Evolutionary conservation across 2,113 vertebrate genomes (phyloP).

Genomic region (Riparia riparia): DNA sequence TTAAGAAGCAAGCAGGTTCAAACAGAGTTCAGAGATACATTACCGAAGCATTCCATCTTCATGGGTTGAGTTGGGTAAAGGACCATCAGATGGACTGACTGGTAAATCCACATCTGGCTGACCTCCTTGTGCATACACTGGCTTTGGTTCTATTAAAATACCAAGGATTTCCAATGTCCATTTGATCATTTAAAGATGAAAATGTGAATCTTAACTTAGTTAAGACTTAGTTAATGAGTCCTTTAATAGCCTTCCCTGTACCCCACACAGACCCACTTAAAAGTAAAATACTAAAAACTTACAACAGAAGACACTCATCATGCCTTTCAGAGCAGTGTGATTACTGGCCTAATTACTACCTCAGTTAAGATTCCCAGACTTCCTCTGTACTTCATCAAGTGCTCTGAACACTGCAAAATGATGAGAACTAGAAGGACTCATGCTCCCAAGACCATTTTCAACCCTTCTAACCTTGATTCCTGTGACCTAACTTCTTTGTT

Average conservation of each 20-base stretch:
- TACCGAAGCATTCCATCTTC: constrained; percentile 96
- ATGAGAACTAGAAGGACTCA: background rate
- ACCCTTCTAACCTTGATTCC: background rate
- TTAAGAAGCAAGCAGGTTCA: background rate
- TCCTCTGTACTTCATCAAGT: background rate
- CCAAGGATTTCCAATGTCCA: background rate
- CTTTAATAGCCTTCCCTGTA: background rate
- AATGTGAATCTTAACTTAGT: background rate
- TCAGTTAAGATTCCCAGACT: background rate
- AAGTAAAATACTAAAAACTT: background rate
- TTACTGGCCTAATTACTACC: background rate
- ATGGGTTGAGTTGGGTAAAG: constrained; percentile 89
- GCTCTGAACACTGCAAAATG: fast-evolving
- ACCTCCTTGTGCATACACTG: constrained; percentile 96
- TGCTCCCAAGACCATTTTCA: background rate
- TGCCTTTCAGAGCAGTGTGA: background rate
- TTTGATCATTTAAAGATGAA: background rate
- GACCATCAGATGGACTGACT: constrained; percentile 95
- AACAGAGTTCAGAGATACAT: background rate
- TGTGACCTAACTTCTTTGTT: background rate
- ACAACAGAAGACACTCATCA: background rate
- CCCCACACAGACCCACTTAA: background rate
- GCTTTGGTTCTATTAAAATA: constrained; percentile 89
- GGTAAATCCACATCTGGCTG: constrained; percentile 98
- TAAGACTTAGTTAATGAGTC: background rate